Conservation (phyloP, 2,888 invertebrate genomes). For the Omphaloscelis lunosa region DNA sequence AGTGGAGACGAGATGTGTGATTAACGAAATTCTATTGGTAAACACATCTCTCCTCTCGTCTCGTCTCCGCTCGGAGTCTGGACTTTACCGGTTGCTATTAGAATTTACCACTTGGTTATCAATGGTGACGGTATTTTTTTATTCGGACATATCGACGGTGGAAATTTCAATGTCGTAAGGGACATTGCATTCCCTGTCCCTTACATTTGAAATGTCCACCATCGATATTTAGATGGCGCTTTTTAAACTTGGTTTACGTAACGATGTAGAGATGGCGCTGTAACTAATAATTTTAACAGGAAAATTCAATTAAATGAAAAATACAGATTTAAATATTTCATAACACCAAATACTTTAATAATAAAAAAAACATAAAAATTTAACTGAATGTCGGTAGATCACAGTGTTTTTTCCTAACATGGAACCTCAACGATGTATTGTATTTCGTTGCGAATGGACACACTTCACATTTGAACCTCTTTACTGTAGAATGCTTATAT, state of each 20-base stretch:
- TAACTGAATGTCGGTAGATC: slow-evolving; percentile 85
- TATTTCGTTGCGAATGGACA: slow-evolving; percentile 88
- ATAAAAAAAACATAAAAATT: slow-evolving; percentile 66
- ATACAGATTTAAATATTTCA: slow-evolving; percentile 44
- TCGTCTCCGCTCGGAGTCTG: too few relatives aligned
- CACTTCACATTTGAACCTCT: slow-evolving; percentile 87
- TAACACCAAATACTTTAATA: slow-evolving; percentile 79
- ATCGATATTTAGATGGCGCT: not conserved
- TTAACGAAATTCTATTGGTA: too few relatives aligned
- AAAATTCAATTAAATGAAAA: slow-evolving; percentile 11
- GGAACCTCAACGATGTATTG: slow-evolving; percentile 86
- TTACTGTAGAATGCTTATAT: slow-evolving; percentile 86
- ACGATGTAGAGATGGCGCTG: not conserved
- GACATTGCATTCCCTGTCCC: too few relatives aligned
- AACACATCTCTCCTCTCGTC: too few relatives aligned
- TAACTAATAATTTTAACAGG: not conserved
- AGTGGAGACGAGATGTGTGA: too few relatives aligned
- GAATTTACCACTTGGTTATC: too few relatives aligned
- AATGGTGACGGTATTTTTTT: too few relatives aligned
- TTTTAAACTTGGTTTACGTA: not conserved
- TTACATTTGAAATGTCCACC: too few relatives aligned
- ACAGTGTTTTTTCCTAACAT: slow-evolving; percentile 88
- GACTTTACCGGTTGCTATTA: too few relatives aligned
- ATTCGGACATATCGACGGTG: too few relatives aligned
- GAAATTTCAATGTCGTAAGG: too few relatives aligned